A percentile compares a stretch with the other conserved stretches of the same genome.
phyloP scores from a whole-genome alignment of 2,113 vertebrate species.

The Fulmarus glacialis region DNA sequence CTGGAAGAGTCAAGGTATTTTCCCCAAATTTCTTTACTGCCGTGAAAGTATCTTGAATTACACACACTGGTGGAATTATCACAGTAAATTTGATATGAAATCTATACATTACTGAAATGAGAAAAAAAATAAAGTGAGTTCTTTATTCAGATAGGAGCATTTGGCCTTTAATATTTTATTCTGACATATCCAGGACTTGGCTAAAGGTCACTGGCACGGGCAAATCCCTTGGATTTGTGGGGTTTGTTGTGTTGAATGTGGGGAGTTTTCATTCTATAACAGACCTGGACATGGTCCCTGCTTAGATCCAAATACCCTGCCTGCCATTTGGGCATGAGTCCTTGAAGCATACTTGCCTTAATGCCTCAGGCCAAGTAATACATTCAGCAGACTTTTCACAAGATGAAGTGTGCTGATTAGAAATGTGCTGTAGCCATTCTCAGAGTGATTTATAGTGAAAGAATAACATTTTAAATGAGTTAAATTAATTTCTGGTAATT shows the following conservation, averaged over 20 bases:
- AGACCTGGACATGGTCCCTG: background rate
- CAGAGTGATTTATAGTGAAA: background rate
- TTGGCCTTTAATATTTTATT: conserved; percentile 33
- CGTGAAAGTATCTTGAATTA: background rate
- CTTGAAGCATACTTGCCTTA: background rate
- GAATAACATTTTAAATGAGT: conserved; percentile 20
- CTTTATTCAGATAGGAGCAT: background rate
- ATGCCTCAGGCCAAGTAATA: background rate
- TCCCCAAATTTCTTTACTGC: background rate
- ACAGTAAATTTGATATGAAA: background rate
- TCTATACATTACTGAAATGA: background rate
- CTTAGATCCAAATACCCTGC: background rate
- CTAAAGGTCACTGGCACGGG: background rate
- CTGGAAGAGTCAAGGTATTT: background rate
- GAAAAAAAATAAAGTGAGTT: background rate
- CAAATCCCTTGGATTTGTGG: background rate
- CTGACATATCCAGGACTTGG: conserved; percentile 19
- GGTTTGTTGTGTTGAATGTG: background rate
- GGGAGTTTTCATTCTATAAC: background rate
- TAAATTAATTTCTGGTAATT: conserved; percentile 26
- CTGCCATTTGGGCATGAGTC: background rate
- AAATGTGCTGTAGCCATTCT: conserved; percentile 14
- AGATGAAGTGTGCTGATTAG: background rate
- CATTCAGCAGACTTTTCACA: background rate
- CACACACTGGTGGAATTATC: background rate